phyloP scores from a whole-genome alignment of 2,888 invertebrate genomes.

The Dermolepida albohirtum region DNA sequence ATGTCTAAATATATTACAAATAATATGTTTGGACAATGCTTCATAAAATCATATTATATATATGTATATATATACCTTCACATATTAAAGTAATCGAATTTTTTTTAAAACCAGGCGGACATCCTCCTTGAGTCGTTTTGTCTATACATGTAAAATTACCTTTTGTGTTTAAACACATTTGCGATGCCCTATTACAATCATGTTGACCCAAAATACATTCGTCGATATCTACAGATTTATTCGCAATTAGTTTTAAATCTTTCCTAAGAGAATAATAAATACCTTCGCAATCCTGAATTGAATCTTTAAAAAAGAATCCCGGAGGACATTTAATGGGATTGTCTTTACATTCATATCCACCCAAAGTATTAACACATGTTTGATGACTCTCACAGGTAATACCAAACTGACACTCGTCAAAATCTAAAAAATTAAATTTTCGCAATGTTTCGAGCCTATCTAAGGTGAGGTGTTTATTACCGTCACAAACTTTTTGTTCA shows the following conservation, averaged over 20 bases:
- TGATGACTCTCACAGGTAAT: slow-evolving; percentile 59
- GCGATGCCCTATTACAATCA: slow-evolving; percentile 74
- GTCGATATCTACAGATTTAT: slow-evolving; percentile 73
- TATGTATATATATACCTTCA: slow-evolving; percentile 65
- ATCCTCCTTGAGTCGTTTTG: slow-evolving; percentile 71
- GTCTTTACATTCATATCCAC: slow-evolving; percentile 60
- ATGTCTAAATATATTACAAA: slow-evolving; percentile 70
- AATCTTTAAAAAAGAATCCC: slow-evolving; percentile 60
- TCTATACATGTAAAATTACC: slow-evolving; percentile 79
- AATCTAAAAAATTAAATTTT: slow-evolving; percentile 53
- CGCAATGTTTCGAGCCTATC: too few species aligned
- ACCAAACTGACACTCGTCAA: slow-evolving; percentile 62
- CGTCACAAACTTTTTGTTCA: slow-evolving; percentile 69
- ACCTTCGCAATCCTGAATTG: slow-evolving; percentile 61
- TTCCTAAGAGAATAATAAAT: background rate
- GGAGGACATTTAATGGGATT: slow-evolving; percentile 59
- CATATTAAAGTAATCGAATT: slow-evolving; percentile 68
- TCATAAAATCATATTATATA: slow-evolving; percentile 7
- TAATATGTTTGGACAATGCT: background rate
- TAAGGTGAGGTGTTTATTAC: slow-evolving; percentile 49
- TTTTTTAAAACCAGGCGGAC: slow-evolving; percentile 75
- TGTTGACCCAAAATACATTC: slow-evolving; percentile 76
- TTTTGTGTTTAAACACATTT: slow-evolving; percentile 78
- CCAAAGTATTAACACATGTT: slow-evolving; percentile 61
- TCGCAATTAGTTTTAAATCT: background rate